phyloP scores from a whole-genome alignment of 35 echinoderm and acorn worm species.

The Amphiura filiformis region DNA sequence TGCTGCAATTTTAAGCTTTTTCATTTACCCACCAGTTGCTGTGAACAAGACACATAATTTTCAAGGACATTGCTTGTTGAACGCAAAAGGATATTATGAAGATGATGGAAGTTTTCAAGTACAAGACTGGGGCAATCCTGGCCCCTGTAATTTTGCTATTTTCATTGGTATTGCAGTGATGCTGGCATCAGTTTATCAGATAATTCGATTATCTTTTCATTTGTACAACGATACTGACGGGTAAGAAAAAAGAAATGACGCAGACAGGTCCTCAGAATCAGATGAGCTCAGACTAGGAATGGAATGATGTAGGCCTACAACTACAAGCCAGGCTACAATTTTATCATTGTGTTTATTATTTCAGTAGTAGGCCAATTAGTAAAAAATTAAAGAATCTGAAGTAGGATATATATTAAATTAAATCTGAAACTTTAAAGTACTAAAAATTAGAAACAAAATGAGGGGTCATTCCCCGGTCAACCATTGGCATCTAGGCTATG shows the following conservation, averaged over 20 bases:
- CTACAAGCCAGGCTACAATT: not conserved
- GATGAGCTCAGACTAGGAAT: too few relatives aligned
- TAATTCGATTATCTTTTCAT: conserved; percentile 38
- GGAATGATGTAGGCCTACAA: too few relatives aligned
- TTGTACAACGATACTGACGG: conserved; percentile 48
- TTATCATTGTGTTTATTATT: not conserved
- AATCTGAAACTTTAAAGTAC: too few relatives aligned
- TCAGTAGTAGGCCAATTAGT: too few relatives aligned
- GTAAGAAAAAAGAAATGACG: too few relatives aligned
- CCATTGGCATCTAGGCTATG: too few relatives aligned
- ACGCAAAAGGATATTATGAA: not conserved
- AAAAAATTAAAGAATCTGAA: too few relatives aligned
- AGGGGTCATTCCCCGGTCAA: too few relatives aligned
- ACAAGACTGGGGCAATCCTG: not conserved
- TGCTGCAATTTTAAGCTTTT: conserved; percentile 37
- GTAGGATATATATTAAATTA: too few relatives aligned
- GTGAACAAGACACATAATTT: conserved; percentile 39
- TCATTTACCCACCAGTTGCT: conserved; percentile 51
- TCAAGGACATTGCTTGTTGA: conserved; percentile 31
- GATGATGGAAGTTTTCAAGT: conserved; percentile 3
- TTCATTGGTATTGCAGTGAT: conserved; percentile 23
- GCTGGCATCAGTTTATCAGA: conserved; percentile 30
- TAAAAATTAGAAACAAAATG: too few relatives aligned
- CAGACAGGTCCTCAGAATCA: not conserved
- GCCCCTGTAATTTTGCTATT: conserved; percentile 47